Percentiles rank a stretch among this genome's conserved stretches.
Conservation (phyloP, 2,888 invertebrate genomes). For the Phalera bucephala region DNA sequence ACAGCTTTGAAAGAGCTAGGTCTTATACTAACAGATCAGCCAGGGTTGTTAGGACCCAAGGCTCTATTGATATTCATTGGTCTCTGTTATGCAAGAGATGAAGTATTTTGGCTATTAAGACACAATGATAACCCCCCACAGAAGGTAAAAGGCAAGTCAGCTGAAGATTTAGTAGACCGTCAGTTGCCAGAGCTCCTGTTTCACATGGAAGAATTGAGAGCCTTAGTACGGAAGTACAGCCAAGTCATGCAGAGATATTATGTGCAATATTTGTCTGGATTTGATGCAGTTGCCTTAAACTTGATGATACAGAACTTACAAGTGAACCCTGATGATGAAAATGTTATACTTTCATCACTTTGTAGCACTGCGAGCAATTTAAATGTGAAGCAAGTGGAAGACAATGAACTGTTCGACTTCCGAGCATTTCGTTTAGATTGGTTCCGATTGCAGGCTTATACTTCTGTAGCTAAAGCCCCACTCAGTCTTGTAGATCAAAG, state of each 20-base stretch:
- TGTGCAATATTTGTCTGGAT: conserved; percentile 97
- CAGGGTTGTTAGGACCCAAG: conserved; percentile 98
- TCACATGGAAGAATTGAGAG: conserved; percentile 98
- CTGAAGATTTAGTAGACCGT: conserved; percentile 97
- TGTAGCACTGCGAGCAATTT: conserved; percentile 94
- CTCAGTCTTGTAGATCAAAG: conserved; percentile 91
- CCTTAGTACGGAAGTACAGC: conserved; percentile 96
- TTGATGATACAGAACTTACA: conserved; percentile 92
- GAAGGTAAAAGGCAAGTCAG: conserved; percentile 92
- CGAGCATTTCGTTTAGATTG: conserved; percentile 97
- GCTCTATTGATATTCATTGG: conserved; percentile 98
- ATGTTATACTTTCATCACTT: conserved; percentile 95
- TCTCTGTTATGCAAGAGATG: conserved; percentile 97
- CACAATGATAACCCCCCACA: conserved; percentile 98
- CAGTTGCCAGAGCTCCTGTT: conserved; percentile 98
- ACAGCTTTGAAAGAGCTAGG: conserved; percentile 97
- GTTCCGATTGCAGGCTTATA: conserved; percentile 97
- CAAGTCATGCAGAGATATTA: conserved; percentile 99
- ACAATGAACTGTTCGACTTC: conserved; percentile 97
- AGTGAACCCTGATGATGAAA: conserved; percentile 96
- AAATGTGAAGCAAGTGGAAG: conserved; percentile 97
- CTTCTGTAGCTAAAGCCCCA: conserved; percentile 92
- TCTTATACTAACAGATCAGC: conserved; percentile 98
- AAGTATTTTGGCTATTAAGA: conserved; percentile 97
- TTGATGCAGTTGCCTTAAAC: conserved; percentile 96